Percentiles rank a stretch among this genome's conserved stretches.
Conservation (phyloP, 2,888 invertebrate species). For the Melipona beecheii region DNA sequence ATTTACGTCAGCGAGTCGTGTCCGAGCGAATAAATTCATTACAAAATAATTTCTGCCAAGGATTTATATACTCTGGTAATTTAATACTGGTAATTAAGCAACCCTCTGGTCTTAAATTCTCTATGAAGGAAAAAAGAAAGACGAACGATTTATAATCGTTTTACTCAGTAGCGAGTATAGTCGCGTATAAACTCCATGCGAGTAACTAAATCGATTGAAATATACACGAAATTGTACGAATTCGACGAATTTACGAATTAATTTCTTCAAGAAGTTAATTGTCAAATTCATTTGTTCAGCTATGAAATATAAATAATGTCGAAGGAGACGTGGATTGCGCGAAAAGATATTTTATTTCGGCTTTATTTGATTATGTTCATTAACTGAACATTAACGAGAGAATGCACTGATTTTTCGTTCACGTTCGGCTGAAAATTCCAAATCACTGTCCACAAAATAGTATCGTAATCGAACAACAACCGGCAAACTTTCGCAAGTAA, state of each 20-base stretch:
- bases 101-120: conserved; percentile 4
- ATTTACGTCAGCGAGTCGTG: conserved; percentile 60
- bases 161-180: neutral
- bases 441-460: neutral
- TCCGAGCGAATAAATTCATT: conserved; percentile 46
- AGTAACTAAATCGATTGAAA: neutral
- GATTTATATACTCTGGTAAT: conserved; percentile 53
- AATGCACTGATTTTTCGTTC: neutral
- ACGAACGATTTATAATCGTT: conserved; percentile 19
- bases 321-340: neutral
- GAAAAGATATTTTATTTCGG: neutral
- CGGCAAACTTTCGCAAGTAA: neutral
- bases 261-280: too few species aligned
- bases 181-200: neutral
- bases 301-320: neutral
- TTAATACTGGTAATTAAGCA: conserved; percentile 34
- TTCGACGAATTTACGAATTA: too few species aligned
- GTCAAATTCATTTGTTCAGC: too few species aligned
- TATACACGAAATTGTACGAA: too few species aligned
- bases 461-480: neutral
- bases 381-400: neutral
- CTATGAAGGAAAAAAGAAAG: neutral
- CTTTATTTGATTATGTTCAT: neutral
- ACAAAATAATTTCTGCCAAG: conserved; percentile 24
- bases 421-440: neutral